A percentile compares a stretch with the other conserved stretches of the same genome.
These are phyloP conservation scores for Micropoecilia bifurca DNA, from an alignment of 2,797 vertebrate species.

Conservation along the genomic window DNA sequence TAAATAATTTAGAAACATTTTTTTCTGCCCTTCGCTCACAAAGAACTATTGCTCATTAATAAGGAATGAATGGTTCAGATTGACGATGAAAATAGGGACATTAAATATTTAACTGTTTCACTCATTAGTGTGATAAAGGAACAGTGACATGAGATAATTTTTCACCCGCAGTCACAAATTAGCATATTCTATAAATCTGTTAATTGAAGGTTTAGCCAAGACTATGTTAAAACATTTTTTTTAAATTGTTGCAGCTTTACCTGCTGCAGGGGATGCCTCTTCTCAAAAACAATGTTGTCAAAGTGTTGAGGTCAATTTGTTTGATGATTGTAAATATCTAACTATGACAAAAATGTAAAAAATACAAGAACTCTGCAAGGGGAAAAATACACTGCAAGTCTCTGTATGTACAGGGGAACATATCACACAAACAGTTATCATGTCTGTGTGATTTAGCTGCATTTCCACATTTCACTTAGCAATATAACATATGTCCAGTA, in stretches of 20 bases:
- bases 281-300: background rate
- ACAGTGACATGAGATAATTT: background rate
- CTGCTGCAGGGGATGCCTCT: background rate
- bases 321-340: background rate
- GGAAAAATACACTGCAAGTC: background rate
- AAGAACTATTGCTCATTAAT: conserved; percentile 61
- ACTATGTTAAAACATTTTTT: background rate
- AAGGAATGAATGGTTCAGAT: conserved; percentile 51
- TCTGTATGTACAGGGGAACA: background rate
- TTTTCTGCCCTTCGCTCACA: conserved; percentile 52
- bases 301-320: background rate
- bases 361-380: background rate
- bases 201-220: background rate
- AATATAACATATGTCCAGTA: background rate
- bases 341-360: background rate
- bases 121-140: conserved; percentile 21
- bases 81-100: conserved; percentile 47
- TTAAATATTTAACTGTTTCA: conserved; percentile 28
- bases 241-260: background rate
- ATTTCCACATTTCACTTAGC: background rate
- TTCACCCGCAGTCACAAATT: conserved; percentile 9
- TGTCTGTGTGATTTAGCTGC: background rate
- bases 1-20: conserved; percentile 71
- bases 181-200: background rate
- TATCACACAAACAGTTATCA: background rate